A percentile compares a stretch with the other conserved stretches of the same genome.
Conservation (phyloP, 2,797 vertebrate genomes). For the Emydoidea blandingii region DNA sequence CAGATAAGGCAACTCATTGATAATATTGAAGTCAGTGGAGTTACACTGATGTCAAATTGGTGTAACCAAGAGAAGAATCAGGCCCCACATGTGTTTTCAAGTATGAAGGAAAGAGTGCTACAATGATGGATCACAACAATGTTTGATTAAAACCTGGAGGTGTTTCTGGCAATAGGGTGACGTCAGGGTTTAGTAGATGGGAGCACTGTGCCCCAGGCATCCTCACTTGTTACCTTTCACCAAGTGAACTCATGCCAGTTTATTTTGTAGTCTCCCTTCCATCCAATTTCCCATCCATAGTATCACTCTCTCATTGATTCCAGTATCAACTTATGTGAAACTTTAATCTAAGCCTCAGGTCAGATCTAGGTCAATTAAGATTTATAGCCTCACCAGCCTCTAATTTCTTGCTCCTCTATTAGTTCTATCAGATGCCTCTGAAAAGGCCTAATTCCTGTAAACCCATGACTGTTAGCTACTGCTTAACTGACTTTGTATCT, state of each 20-base stretch:
- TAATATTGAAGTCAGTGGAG: not conserved
- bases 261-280: conserved; percentile 26
- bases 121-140: not conserved
- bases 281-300: conserved; percentile 32
- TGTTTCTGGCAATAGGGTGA: conserved; percentile 4
- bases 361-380: conserved; percentile 29
- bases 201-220: fast-evolving
- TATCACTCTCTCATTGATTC: conserved; percentile 34
- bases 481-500: conserved; percentile 42
- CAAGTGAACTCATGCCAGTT: not conserved
- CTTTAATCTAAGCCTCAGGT: conserved; percentile 31
- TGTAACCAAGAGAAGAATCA: not conserved
- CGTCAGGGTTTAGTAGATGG: not conserved
- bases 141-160: conserved; percentile 20
- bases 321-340: conserved; percentile 30
- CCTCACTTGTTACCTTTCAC: not conserved
- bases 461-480: conserved; percentile 44
- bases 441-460: conserved; percentile 52
- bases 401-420: conserved; percentile 54
- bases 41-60: not conserved
- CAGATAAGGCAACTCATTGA: not conserved
- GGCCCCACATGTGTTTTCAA: not conserved
- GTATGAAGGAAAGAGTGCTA: not conserved
- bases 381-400: conserved; percentile 14
- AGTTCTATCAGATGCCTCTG: conserved; percentile 51